Base-by-base conservation (phyloP, 2,113 vertebrate genomes). In the Lathamus discolor region DNA sequence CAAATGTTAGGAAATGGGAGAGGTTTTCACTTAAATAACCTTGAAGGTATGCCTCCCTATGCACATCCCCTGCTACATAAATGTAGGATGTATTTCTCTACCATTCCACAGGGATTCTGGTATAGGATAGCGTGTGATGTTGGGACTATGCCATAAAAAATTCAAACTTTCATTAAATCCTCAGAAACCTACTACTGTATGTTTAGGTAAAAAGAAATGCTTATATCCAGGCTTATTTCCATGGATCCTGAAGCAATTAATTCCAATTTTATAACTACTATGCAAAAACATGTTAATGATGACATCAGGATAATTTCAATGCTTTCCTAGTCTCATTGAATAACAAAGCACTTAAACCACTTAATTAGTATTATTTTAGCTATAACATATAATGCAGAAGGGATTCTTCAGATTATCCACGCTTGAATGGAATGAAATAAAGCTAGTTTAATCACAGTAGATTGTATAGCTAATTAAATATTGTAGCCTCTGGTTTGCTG, bases 361-460 rank as follows among this genome's bases (percentile, higher is more conserved):
- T 88, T 92, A 48, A 76, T 91, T 67, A 68, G 27, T 92, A 67
- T 79, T 94, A n/a, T 83, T 92, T 93, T 92, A 74, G 75, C 90
- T 87, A 8, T 80, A 88, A 57, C 44, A 73, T 92, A 67, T 51
- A 85, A 62, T 49, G 67, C 75, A 49, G 69, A 92, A 90, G 61
- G 44, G 27, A 77, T 94, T 90, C 70, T 88, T 95, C 59, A 76
- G 85, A 91, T 96, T 92, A 90, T 94, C 37, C 62, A 73, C 54
- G 31, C 79, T 90, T 90, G 78, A 95, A 94, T 76, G 67, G 59
- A 51, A 39, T 85, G 63, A 75, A 90, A 90, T 93, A 94, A 94
- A 90, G 39, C 51, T 79, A 70, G 54, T 94, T 93, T 83, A 90
- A 92, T 93, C 84, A 91, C 85, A 87, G 82, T 76, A 72, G 67